Evolutionary conservation across 2,113 vertebrate genomes (phyloP), one percentile per base, ranked within the genome.

Genomic region (Dermatemys mawii): DNA sequence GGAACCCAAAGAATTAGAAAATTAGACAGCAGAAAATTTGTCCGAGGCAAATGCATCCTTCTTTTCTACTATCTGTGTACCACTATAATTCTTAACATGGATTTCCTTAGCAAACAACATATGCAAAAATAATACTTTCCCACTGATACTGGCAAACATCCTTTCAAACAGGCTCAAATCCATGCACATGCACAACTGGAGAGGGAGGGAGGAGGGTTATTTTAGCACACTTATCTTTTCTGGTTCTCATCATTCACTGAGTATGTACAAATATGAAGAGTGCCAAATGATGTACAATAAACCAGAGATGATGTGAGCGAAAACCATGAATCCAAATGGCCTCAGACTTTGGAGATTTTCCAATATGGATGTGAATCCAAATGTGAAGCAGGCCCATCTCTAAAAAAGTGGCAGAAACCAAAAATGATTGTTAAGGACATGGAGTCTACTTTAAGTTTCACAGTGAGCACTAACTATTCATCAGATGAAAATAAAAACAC

Each of bases 211-310:
- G 21, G 55, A 84, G 89, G 92, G 94, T 94, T 96, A 92, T 95
- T 95, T 95, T 87, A 94, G 89, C 48, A 4, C 27, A 54, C 55
- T 89, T 93, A 26, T 89, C 96, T 94, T 94, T 94, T 78, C 46
- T 84, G 29, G 21, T 93, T 97, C 93, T 54, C 95, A 89, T 93
- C 53, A 86, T 83, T 94, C 78, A 22, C 73, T 1, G 55, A 89
- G n/a, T 88, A 95, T 75, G 84, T 90, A 95, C 94, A 92, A 96
- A 89, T 55, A 82, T 83, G 88, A 96, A 76, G 67, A n/a, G 86
- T 51, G 90, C 89, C 93, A 95, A 89, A 84, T n/a, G 97, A 93
- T 97, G 96, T 96, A 95, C 90, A 92, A 90, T 88, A 83, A 87
- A 93, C 83, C 89, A 81, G 79, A 3, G 10, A 50, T 83, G 3